Evolutionary conservation across 2,797 vertebrate genomes (phyloP).

Genomic region (Austrolebias charrua): DNA sequence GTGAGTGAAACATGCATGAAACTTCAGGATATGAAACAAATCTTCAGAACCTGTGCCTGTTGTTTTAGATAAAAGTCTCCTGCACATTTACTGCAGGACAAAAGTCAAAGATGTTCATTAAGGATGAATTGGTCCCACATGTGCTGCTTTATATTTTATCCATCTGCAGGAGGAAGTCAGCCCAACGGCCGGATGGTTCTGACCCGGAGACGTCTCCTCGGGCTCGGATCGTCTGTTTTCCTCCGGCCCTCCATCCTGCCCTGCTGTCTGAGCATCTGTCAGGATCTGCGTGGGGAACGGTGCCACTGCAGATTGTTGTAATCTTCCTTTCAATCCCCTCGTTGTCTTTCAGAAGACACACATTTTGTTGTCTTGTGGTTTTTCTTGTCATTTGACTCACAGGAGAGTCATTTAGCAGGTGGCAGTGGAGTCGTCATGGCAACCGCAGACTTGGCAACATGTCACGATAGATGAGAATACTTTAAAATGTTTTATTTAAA

Average conservation of each 20-base stretch:
- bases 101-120: background rate
- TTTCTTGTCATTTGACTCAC: too few species aligned
- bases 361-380: slow-evolving; percentile 58
- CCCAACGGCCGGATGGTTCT: slow-evolving; percentile 5
- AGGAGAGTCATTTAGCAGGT: too few species aligned
- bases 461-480: too few species aligned
- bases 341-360: slow-evolving; percentile 74
- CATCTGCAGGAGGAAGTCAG: background rate
- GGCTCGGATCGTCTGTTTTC: slow-evolving; percentile 24
- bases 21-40: too few species aligned
- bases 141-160: background rate
- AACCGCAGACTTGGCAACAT: too few species aligned
- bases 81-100: background rate
- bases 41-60: too few species aligned
- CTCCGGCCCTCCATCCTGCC: slow-evolving; percentile 34
- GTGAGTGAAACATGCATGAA: too few species aligned
- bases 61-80: background rate
- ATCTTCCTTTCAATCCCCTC: slow-evolving; percentile 58
- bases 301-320: slow-evolving; percentile 61
- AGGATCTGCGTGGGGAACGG: slow-evolving; percentile 40
- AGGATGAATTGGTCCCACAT: background rate
- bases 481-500: too few species aligned
- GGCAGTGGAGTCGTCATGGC: slow-evolving; percentile 66
- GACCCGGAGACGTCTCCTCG: slow-evolving; percentile 34
- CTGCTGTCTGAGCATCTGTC: slow-evolving; percentile 21